A percentile compares a stretch with the other conserved stretches of the same genome.
phyloP scores from a whole-genome alignment of 1,140 invertebrate genomes.

The Brachionus rotundiformis region DNA sequence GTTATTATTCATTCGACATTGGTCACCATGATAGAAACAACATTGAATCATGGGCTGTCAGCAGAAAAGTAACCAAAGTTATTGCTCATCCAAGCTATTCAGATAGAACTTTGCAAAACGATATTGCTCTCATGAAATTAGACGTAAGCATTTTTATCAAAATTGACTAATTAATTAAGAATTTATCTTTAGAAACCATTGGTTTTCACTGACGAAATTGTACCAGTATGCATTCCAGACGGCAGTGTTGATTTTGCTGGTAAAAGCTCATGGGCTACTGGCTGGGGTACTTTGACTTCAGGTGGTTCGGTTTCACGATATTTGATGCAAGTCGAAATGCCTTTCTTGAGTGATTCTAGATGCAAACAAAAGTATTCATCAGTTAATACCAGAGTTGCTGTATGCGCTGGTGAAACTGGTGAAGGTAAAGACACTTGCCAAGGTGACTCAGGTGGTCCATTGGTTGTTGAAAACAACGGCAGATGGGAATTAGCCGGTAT shows the following conservation, averaged over 20 bases:
- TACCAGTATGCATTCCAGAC: constrained; percentile 51
- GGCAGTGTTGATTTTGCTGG: background rate
- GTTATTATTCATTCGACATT: constrained; percentile 34
- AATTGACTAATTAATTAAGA: background rate
- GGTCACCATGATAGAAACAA: constrained; percentile 35
- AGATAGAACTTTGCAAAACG: background rate
- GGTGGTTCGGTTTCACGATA: constrained; percentile 40
- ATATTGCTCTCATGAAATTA: constrained; percentile 51
- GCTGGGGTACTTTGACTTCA: constrained; percentile 32
- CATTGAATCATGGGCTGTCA: constrained; percentile 25
- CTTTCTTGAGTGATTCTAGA: constrained; percentile 26
- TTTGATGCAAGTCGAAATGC: constrained; percentile 47
- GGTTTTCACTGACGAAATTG: constrained; percentile 10
- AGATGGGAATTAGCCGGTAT: constrained; percentile 41
- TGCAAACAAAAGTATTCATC: constrained; percentile 43
- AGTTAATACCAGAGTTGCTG: background rate
- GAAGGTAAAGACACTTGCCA: constrained; percentile 33
- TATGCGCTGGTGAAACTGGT: constrained; percentile 47
- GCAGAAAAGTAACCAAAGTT: constrained; percentile 12
- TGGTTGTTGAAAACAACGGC: background rate
- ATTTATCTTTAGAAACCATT: background rate
- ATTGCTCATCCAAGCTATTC: constrained; percentile 3
- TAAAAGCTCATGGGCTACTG: constrained; percentile 45
- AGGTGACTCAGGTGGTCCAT: constrained; percentile 52
- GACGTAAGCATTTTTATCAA: background rate